Percentiles rank a stretch among this genome's conserved stretches.
Conservation (phyloP, 1,140 invertebrate genomes). For the Drosophila busckii region DNA sequence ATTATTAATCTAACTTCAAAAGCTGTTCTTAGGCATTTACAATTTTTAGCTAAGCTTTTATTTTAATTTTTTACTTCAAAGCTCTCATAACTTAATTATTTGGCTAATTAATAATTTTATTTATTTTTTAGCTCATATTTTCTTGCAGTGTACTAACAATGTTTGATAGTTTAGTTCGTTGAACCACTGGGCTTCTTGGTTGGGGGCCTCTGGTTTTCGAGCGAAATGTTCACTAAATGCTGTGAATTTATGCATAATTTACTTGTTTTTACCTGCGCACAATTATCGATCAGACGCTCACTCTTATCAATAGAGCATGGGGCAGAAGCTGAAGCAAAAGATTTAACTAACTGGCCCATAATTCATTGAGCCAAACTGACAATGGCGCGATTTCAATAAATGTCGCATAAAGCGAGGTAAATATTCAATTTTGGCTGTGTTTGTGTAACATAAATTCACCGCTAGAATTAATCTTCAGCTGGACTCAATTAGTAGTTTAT, state of each 20-base stretch:
- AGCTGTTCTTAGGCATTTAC: too few species aligned
- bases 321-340: not conserved
- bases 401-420: slow-evolving; percentile 59
- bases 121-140: too few species aligned
- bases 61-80: too few species aligned
- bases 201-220: slow-evolving; percentile 29
- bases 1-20: too few species aligned
- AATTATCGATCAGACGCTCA: slow-evolving; percentile 56
- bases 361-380: slow-evolving; percentile 15
- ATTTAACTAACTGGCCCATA: slow-evolving; percentile 17
- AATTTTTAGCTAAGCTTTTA: too few species aligned
- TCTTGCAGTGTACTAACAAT: too few species aligned
- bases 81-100: too few species aligned
- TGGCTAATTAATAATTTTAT: too few species aligned
- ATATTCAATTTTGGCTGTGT: slow-evolving; percentile 58
- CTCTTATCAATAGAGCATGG: slow-evolving; percentile 6
- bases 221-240: slow-evolving; percentile 38
- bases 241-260: slow-evolving; percentile 56
- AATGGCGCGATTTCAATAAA: slow-evolving; percentile 58
- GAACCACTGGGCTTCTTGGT: slow-evolving; percentile 23
- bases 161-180: too few species aligned
- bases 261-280: slow-evolving; percentile 38
- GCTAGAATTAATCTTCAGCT: slow-evolving; percentile 62
- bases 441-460: slow-evolving; percentile 75
- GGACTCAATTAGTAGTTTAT: slow-evolving; percentile 74